Conservation (phyloP, 2,888 invertebrate genomes). For the Rotaria socialis region DNA sequence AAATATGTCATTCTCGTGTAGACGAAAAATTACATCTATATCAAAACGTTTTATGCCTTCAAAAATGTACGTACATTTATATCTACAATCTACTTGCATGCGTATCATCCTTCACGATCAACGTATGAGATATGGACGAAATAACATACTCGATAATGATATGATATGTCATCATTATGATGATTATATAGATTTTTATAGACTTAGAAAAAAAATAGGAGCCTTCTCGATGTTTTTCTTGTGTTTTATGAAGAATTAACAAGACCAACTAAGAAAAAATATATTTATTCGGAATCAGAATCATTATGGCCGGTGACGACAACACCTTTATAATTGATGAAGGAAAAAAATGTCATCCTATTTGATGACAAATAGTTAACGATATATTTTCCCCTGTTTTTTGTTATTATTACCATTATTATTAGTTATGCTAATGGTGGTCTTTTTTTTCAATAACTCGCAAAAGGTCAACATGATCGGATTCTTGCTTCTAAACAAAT, state of each 20-base stretch:
- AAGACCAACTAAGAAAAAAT: not conserved
- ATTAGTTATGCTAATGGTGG: too few relatives aligned
- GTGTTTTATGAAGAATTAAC: not conserved
- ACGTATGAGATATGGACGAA: not conserved
- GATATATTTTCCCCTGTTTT: not conserved
- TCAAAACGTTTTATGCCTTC: not conserved
- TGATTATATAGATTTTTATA: too few relatives aligned
- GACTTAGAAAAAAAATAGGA: not conserved
- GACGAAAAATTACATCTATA: not conserved
- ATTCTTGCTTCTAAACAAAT: not conserved
- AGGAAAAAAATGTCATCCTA: not conserved
- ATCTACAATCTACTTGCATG: not conserved
- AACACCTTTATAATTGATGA: not conserved
- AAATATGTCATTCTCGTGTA: not conserved
- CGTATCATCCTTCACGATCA: not conserved
- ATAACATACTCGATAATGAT: not conserved
- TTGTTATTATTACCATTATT: not conserved
- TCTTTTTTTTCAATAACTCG: not conserved
- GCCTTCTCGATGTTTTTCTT: not conserved
- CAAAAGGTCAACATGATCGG: not conserved
- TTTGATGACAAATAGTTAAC: not conserved
- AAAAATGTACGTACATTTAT: not conserved
- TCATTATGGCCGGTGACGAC: not conserved
- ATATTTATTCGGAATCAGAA: not conserved
- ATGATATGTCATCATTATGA: too few relatives aligned